These are phyloP conservation scores for Dendrocincla tyrannina DNA, from an alignment of 2,797 vertebrate species.

Conservation along the genomic window DNA sequence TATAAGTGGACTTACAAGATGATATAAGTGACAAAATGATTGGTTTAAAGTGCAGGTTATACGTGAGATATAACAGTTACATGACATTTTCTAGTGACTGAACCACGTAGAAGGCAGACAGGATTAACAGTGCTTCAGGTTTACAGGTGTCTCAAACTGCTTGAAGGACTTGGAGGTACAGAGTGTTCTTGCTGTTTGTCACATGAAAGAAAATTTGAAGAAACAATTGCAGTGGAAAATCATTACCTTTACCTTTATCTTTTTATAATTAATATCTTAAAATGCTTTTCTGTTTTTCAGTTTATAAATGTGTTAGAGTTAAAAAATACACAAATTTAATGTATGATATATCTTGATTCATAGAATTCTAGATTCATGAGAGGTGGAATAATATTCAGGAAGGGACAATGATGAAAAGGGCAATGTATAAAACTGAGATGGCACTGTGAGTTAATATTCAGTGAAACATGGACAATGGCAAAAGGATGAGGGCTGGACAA, in stretches of 20 bases:
- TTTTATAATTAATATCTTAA: not conserved
- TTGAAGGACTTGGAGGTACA: not conserved
- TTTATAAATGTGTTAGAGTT: not conserved
- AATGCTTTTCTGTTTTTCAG: not conserved
- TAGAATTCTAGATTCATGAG: not conserved
- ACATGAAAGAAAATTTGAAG: not conserved
- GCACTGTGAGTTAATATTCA: not conserved
- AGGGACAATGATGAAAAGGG: not conserved
- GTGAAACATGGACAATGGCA: not conserved
- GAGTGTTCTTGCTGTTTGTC: not conserved
- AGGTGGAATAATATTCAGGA: not conserved
- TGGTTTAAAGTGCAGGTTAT: not conserved
- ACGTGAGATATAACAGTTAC: not conserved
- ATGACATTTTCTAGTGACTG: not conserved
- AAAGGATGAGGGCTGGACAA: not conserved
- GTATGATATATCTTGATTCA: not conserved
- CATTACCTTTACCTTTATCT: not conserved
- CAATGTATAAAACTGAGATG: not conserved
- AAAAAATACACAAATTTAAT: not conserved
- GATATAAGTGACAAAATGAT: not conserved
- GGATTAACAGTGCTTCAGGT: not conserved
- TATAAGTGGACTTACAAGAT: not conserved
- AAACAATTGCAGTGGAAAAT: not conserved
- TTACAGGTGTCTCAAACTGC: not conserved
- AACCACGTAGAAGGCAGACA: not conserved